phyloP scores from a whole-genome alignment of 2,888 invertebrate genomes.

The Tuta absoluta region DNA sequence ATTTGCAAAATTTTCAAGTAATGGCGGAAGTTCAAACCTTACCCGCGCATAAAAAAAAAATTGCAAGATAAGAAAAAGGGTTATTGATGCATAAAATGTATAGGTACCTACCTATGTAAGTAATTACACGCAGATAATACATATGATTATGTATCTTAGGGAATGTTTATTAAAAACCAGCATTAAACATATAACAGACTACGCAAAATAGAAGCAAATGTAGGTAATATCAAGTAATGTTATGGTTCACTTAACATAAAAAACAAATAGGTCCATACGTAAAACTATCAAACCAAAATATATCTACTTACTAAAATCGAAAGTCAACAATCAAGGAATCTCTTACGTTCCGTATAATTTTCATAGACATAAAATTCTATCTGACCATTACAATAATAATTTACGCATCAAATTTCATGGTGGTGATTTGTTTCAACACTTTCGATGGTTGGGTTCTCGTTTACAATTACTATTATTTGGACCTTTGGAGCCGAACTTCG shows the following conservation, averaged over 20 bases:
- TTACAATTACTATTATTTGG: constrained; percentile 10
- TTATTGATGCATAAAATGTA: too few relatives aligned
- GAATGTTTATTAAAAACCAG: too few relatives aligned
- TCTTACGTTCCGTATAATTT: constrained; percentile 7
- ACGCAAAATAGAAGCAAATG: background rate
- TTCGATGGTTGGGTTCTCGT: constrained; percentile 14
- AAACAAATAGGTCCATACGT: background rate
- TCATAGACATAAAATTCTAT: constrained; percentile 2
- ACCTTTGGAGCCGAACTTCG: constrained; percentile 23
- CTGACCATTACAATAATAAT: background rate
- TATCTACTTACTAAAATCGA: background rate
- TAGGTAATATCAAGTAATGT: background rate
- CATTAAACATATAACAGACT: too few relatives aligned
- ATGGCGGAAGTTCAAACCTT: too few relatives aligned
- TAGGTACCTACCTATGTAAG: too few relatives aligned
- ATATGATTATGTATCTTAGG: too few relatives aligned
- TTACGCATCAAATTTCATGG: constrained; percentile 11
- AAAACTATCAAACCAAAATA: background rate
- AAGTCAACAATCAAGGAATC: background rate
- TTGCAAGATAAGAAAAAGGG: too few relatives aligned
- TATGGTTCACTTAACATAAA: background rate
- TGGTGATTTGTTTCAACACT: constrained; percentile 18
- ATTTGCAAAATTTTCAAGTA: too few relatives aligned
- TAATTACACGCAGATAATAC: too few relatives aligned
- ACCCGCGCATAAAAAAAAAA: too few relatives aligned